Evolutionary conservation across 2,797 vertebrate genomes (phyloP), one percentile per base, ranked within the genome.

Genomic region (Strix occidentalis): DNA sequence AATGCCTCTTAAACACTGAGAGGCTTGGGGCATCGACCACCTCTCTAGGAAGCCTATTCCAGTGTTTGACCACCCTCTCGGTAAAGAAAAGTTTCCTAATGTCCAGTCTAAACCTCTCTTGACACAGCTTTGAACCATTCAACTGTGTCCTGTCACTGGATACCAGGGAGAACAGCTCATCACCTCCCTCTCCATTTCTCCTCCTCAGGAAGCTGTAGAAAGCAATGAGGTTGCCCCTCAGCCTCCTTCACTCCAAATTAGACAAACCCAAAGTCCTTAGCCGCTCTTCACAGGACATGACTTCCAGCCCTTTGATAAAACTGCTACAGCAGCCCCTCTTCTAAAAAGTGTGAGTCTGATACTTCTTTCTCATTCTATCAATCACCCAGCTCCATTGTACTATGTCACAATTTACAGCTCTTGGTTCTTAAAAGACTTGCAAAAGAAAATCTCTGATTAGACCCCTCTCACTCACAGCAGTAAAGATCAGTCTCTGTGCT

Each of bases 221-320:
- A 51, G 5, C 1, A 68, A 31, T 21, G 16, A 43, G 1, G 0
- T n/a, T 8, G 1, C 2, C 14, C 35, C 6, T 33, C 45, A 51
- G 14, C 4, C 21, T 77, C 10, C 10, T 68, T 60, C 63, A 60
- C 53, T 81, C 6, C 25, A 57, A 79, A 56, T 9, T 13, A 65
- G 68, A 46, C 23, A 88, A 84, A 9, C 16, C 2, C 16, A 4
- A 7, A 53, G 5, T 72, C 31, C 37, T 53, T 26, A 85, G 15
- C 13, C 0, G 0, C 11, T 82, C 19, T 4, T 35, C 6, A 26
- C 0, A 43, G 7, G 3, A 43, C 8, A 33, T 56, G 19, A 6
- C 19, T 68, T 72, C 10, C 28, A 75, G 26, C 5, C 2, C 8
- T 87, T 74, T 75, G 11, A 21, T 88, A 45, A 69, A 57, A 58